Percentiles rank a stretch among this genome's conserved stretches.
Evolutionary conservation across 2,797 vertebrate genomes (phyloP).

Genomic region (Peromyscus aztecus): DNA sequence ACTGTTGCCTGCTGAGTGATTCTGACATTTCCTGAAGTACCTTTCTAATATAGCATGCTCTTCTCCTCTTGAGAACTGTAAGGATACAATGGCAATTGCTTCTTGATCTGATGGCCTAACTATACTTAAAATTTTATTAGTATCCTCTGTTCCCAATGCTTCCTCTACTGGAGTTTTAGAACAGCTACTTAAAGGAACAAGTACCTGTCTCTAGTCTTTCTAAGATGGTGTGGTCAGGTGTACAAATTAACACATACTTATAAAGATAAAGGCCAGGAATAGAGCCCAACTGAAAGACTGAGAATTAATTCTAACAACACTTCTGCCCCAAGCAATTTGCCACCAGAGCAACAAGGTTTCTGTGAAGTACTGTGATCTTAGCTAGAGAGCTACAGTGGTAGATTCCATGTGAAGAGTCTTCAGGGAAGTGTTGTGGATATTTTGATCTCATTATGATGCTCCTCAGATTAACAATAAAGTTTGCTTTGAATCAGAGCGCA

Average conservation of each 20-base stretch:
- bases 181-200: neutral
- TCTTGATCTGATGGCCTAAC: neutral
- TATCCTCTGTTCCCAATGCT: neutral
- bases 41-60: neutral
- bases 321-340: neutral
- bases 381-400: neutral
- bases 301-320: neutral
- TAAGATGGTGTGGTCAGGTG: neutral
- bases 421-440: neutral
- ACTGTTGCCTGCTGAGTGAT: neutral
- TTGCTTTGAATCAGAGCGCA: neutral
- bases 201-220: neutral
- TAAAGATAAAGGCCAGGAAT: neutral
- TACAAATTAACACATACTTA: neutral
- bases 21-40: neutral
- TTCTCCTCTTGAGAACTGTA: neutral
- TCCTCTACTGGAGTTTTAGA: neutral
- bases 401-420: neutral
- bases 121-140: neutral
- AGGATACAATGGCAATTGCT: neutral
- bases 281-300: neutral
- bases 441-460: neutral
- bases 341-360: neutral
- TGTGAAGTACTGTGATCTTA: neutral
- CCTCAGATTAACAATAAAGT: neutral